Conservation (phyloP, 2,113 vertebrate genomes). For the Circaetus gallicus region DNA sequence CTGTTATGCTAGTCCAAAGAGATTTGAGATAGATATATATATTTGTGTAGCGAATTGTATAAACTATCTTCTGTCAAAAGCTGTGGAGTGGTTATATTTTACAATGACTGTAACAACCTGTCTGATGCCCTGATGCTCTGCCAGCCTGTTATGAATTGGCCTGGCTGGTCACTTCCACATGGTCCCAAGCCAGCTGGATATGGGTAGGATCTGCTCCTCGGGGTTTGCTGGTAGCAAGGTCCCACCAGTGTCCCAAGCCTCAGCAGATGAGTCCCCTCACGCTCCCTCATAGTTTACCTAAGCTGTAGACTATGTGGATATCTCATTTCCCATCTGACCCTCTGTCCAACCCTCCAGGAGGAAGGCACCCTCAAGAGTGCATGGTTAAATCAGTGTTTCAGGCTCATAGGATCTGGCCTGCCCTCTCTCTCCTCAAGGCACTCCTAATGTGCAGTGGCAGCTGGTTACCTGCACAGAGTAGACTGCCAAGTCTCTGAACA, state of each 20-base stretch:
- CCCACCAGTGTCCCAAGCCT: not conserved
- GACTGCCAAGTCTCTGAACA: not conserved
- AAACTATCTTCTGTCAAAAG: not conserved
- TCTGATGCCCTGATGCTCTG: not conserved
- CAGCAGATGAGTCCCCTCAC: not conserved
- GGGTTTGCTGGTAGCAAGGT: not conserved
- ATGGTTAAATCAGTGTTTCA: not conserved
- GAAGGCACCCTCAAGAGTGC: not conserved
- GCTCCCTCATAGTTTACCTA: not conserved
- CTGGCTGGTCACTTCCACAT: fast-evolving
- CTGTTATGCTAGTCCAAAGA: not conserved
- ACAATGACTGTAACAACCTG: not conserved
- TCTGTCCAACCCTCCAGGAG: not conserved
- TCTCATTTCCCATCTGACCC: not conserved
- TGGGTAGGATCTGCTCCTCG: not conserved
- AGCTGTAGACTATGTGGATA: not conserved
- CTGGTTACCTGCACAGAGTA: not conserved
- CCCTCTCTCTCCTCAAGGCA: not conserved
- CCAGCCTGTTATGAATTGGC: not conserved
- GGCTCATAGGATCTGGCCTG: not conserved
- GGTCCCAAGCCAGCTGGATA: not conserved
- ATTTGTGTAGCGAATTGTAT: not conserved
- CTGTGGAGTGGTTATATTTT: not conserved
- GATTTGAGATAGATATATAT: not conserved
- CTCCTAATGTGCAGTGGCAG: not conserved